phyloP scores from a whole-genome alignment of 2,113 vertebrate genomes.

The Leucopsar rothschildi region DNA sequence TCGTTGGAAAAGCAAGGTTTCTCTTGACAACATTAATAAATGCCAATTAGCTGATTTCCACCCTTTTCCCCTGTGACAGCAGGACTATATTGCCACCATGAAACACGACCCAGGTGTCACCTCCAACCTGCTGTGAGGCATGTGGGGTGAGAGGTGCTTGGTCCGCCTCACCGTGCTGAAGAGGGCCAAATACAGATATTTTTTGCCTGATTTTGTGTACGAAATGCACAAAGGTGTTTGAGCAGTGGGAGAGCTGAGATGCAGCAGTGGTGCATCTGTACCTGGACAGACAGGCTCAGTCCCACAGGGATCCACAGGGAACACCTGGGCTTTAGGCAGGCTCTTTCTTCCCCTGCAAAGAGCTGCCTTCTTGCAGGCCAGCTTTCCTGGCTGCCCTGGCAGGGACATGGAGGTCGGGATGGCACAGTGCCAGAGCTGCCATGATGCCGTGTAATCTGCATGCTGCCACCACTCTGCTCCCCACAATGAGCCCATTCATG shows the following conservation, averaged over 20 bases:
- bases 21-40: neutral
- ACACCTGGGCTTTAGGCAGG: neutral
- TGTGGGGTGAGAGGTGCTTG: neutral
- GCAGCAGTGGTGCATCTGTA: neutral
- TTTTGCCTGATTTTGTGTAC: neutral
- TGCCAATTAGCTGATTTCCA: neutral
- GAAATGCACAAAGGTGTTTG: neutral
- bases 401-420: neutral
- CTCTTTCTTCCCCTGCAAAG: neutral
- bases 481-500: constrained; percentile 44
- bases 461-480: neutral
- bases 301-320: neutral
- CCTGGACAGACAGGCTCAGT: neutral
- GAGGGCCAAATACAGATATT: neutral
- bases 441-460: neutral
- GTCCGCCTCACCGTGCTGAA: neutral
- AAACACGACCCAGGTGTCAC: neutral
- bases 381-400: neutral
- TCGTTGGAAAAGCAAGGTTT: neutral
- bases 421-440: neutral
- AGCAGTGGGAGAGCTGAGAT: neutral
- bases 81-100: neutral
- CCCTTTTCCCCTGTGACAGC: neutral
- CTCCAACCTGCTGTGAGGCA: neutral
- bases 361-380: neutral